These are phyloP conservation scores for Hemibagrus wyckioides DNA, from an alignment of 2,113 vertebrate genomes.

Conservation along the genomic window DNA sequence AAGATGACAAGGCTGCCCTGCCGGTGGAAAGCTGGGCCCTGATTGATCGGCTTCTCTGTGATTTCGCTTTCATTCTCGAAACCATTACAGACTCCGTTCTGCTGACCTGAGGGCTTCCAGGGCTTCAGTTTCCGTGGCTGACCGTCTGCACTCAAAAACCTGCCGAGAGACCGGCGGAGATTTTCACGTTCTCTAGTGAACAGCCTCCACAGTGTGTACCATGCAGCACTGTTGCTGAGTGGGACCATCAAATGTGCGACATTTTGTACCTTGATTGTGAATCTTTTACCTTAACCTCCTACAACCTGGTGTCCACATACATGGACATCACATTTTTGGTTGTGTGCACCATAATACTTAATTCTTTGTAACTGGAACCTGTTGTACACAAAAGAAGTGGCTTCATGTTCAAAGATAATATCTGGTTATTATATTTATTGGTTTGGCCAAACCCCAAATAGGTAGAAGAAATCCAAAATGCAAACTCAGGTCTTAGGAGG, in stretches of 20 bases:
- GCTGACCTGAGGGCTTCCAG: conserved; percentile 59
- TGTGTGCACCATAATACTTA: too few relatives aligned
- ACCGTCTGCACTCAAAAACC: conserved; percentile 58
- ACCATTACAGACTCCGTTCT: conserved; percentile 53
- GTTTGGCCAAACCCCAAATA: too few relatives aligned
- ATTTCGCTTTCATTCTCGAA: conserved; percentile 44
- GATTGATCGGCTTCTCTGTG: conserved; percentile 57
- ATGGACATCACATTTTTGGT: too few relatives aligned
- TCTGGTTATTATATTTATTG: too few relatives aligned
- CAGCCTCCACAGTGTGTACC: background rate
- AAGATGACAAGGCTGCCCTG: conserved; percentile 72
- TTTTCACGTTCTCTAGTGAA: background rate
- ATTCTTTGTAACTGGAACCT: too few relatives aligned
- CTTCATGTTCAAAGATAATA: too few relatives aligned
- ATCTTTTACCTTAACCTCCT: too few relatives aligned
- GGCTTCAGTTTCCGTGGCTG: conserved; percentile 52
- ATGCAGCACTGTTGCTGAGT: background rate
- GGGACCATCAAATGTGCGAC: background rate
- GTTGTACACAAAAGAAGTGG: too few relatives aligned
- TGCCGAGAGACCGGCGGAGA: conserved; percentile 51
- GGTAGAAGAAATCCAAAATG: too few relatives aligned
- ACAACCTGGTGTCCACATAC: too few relatives aligned
- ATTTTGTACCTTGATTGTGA: background rate
- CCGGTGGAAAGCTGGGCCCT: conserved; percentile 58
- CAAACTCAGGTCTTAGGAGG: too few relatives aligned